These are phyloP conservation scores for Dunckerocampus dactyliophorus DNA, from an alignment of 2,113 vertebrate species.

Conservation along the genomic window DNA sequence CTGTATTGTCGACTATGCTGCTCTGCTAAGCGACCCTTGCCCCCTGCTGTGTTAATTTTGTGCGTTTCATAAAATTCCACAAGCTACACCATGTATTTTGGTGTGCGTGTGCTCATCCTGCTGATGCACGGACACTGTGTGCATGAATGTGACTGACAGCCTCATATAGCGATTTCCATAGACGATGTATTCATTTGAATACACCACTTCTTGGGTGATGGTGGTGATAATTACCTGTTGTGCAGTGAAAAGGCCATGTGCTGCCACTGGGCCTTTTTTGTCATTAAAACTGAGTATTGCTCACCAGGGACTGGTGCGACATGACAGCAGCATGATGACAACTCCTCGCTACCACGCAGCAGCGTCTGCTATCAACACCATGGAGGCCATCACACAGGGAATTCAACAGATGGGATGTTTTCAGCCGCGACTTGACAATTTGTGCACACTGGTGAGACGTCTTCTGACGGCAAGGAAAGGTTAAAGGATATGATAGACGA, in stretches of 20 bases:
- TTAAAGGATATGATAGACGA: slow-evolving; percentile 18
- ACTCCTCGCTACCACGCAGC: slow-evolving; percentile 12
- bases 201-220: slow-evolving; percentile 45
- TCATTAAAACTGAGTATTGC: slow-evolving; percentile 40
- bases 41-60: slow-evolving; percentile 38
- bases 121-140: slow-evolving; percentile 21
- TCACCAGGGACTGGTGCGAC: slow-evolving; percentile 48
- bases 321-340: slow-evolving; percentile 36
- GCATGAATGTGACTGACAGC: slow-evolving; percentile 16
- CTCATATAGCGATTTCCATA: slow-evolving; percentile 56
- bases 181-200: slow-evolving; percentile 63
- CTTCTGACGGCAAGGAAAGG: slow-evolving; percentile 10
- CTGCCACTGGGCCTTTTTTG: slow-evolving; percentile 50
- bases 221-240: slow-evolving; percentile 65
- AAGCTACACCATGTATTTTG: slow-evolving; percentile 10
- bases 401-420: slow-evolving; percentile 25
- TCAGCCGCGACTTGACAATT: slow-evolving; percentile 13
- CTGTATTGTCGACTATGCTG: slow-evolving; percentile 6
- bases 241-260: slow-evolving; percentile 40
- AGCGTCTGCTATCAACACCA: slow-evolving; percentile 12
- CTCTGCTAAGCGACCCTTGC: slow-evolving; percentile 45
- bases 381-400: slow-evolving; percentile 23
- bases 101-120: slow-evolving; percentile 10
- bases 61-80: slow-evolving; percentile 3
- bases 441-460: slow-evolving; percentile 4